Percentiles rank a stretch among this genome's conserved stretches.
Evolutionary conservation across 1,140 invertebrate species (phyloP).

Genomic region (Littorina saxatilis): DNA sequence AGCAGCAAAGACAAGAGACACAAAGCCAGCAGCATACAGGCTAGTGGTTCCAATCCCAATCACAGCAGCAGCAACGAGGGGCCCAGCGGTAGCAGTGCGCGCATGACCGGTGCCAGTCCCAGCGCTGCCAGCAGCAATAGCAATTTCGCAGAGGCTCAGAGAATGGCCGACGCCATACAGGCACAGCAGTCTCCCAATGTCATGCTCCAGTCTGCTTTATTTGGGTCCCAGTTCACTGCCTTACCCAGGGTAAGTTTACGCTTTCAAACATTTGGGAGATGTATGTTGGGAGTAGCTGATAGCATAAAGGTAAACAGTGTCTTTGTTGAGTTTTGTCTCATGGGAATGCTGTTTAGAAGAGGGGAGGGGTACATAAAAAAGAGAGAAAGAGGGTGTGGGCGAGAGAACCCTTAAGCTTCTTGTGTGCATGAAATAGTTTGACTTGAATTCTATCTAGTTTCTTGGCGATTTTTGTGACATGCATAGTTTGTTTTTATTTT

Average conservation of each 20-base stretch:
- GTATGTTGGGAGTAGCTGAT: not conserved
- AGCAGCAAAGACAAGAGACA: too few species aligned
- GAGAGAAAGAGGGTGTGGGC: too few species aligned
- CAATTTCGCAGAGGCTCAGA: not conserved
- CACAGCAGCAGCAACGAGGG: too few species aligned
- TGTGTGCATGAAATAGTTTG: too few species aligned
- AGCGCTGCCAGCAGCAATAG: not conserved
- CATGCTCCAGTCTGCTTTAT: constrained; percentile 43
- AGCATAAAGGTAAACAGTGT: not conserved
- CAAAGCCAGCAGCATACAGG: too few species aligned
- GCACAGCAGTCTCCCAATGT: constrained; percentile 30
- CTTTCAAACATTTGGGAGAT: not conserved
- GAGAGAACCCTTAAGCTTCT: too few species aligned
- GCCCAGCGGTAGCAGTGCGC: not conserved
- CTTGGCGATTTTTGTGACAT: too few species aligned
- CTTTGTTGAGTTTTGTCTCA: too few species aligned
- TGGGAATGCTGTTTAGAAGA: not conserved
- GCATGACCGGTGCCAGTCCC: not conserved
- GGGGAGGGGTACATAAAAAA: not conserved
- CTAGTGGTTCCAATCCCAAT: too few species aligned
- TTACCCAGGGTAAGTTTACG: constrained; percentile 45
- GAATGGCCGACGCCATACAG: constrained; percentile 1
- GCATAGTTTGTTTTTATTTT: too few species aligned
- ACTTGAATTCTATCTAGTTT: too few species aligned
- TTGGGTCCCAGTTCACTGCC: constrained; percentile 50